Conservation (phyloP, 2,113 vertebrate genomes). For the Brachypodius melanocephalos region DNA sequence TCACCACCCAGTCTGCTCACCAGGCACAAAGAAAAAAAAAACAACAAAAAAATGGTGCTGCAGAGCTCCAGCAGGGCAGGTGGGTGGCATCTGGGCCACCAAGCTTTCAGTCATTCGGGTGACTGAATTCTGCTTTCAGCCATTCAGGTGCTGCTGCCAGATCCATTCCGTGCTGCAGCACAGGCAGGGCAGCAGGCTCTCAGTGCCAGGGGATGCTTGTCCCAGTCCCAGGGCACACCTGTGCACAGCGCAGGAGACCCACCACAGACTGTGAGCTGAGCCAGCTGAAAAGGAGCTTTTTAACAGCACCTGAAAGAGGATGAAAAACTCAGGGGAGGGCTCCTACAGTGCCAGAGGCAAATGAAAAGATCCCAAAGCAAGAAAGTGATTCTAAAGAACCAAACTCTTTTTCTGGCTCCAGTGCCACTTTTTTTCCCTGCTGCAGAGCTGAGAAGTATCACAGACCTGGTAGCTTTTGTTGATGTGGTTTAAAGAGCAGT, state of each 20-base stretch:
- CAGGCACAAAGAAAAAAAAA: neutral
- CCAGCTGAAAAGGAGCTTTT: neutral
- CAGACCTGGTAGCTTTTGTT: neutral
- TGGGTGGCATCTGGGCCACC: accelerated
- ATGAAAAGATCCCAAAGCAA: slow-evolving; percentile 14
- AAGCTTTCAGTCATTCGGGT: neutral
- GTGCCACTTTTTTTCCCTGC: neutral
- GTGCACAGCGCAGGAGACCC: neutral
- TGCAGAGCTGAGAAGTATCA: neutral
- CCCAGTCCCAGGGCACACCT: neutral
- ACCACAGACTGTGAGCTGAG: neutral
- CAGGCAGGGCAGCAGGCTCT: neutral
- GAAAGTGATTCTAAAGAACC: neutral
- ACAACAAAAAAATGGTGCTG: neutral
- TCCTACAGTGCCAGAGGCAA: neutral
- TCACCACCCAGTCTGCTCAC: neutral
- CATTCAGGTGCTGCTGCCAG: neutral
- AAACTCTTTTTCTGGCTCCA: neutral
- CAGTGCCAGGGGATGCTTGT: neutral
- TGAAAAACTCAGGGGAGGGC: slow-evolving; percentile 28
- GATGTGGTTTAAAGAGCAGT: neutral
- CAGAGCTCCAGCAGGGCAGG: neutral
- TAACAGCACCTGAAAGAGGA: slow-evolving; percentile 10
- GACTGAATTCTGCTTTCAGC: neutral
- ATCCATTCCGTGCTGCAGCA: accelerated